Evolutionary conservation across 2,888 invertebrate species (phyloP), one percentile per base, ranked within the genome.

Genomic region (Acheta domesticus): DNA sequence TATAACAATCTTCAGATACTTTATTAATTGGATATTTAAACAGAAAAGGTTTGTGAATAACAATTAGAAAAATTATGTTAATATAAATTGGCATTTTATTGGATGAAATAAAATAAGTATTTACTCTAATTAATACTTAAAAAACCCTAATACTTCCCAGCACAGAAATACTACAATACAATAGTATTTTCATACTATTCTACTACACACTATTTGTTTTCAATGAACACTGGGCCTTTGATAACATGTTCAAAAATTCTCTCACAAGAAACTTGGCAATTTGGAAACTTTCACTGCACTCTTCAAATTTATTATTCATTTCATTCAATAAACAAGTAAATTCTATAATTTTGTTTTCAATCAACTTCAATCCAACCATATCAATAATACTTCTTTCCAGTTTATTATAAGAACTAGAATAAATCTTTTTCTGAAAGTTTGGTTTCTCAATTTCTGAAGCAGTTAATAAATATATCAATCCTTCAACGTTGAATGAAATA

Each of bases 391-490:
- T 23, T 11, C 80, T 36, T 78, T 86, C 86, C 14, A 83, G 75
- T 36, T 73, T 49, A 75, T 82, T 81, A 80, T 86, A 84, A 19
- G 83, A 79, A 77, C 82, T 80, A 1, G 82, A 81, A 80, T 85
- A 86, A 77, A 86, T 83, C 82, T 82, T 83, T 84, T 80, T 50
- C 16, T 77, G 36, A 20, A 77, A 74, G 16, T 73, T 12, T 23
- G 49, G 36, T 82, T 82, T 19, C 16, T 82, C 62, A 75, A 77
- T 79, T 14, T 82, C 82, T 19, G 83, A 77, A 73, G 82, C 82
- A 74, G 83, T 77, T 49, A 84, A 81, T n/a, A 84, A 80, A 77
- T 82, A 84, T 75, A 84, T 82, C 36, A 84, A 78, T 23, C 82
- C 82, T 79, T 81, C 83, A 36, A 83, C 80, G 78, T 80, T 79